Percentiles rank a stretch among this genome's conserved stretches.
Evolutionary conservation across 1,140 invertebrate genomes (phyloP).

Genomic region (Penaeus indicus): DNA sequence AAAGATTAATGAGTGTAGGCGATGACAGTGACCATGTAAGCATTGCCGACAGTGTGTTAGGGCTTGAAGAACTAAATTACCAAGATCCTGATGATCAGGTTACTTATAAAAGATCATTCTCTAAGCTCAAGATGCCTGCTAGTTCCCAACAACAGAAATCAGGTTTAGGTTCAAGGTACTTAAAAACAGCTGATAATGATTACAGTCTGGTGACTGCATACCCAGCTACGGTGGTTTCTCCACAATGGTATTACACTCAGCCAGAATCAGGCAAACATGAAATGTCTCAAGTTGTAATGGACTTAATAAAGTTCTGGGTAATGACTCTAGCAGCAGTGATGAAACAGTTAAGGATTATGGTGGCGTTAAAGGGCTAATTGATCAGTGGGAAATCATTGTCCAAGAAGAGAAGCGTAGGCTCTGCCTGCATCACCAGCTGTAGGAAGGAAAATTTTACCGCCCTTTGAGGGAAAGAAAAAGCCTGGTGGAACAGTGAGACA

Average conservation of each 20-base stretch:
- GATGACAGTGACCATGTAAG: conserved; percentile 26
- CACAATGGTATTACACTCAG: conserved; percentile 39
- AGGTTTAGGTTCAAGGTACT: too few species aligned
- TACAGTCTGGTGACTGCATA: conserved; percentile 10
- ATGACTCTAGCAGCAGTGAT: conserved; percentile 1
- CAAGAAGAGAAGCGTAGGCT: conserved; percentile 40
- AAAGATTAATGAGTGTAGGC: not conserved
- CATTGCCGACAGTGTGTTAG: conserved; percentile 40
- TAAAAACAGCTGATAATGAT: too few species aligned
- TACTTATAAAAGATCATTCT: conserved; percentile 6
- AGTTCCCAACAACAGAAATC: conserved; percentile 1
- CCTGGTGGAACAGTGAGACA: not conserved
- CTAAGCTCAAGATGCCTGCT: conserved; percentile 8
- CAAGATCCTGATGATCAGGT: too few species aligned
- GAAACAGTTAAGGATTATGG: conserved; percentile 32
- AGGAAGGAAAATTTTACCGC: conserved; percentile 38
- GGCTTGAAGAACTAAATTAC: conserved; percentile 26
- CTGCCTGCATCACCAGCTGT: conserved; percentile 48
- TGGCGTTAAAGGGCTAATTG: conserved; percentile 52
- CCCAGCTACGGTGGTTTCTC: not conserved
- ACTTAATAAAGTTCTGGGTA: not conserved
- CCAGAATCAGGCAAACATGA: conserved; percentile 28
- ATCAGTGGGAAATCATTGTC: conserved; percentile 58
- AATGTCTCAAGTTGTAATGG: not conserved
- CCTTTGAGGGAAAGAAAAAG: conserved; percentile 42